phyloP scores from a whole-genome alignment of 2,797 vertebrate genomes.

The Dromococcyx pavoninus region DNA sequence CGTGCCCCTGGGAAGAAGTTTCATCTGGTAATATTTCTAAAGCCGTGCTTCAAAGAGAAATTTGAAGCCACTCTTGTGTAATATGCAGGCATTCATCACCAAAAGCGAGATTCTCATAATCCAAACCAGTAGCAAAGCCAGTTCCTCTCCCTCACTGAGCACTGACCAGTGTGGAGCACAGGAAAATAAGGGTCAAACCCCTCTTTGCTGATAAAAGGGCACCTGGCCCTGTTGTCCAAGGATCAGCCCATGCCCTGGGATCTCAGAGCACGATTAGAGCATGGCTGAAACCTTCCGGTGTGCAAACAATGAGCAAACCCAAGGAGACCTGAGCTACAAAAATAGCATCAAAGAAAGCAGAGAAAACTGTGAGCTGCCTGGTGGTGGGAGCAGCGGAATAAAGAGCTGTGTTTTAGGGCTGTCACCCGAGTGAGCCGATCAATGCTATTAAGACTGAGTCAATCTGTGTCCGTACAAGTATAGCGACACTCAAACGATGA shows the following conservation, averaged over 20 bases:
- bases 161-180: background rate
- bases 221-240: background rate
- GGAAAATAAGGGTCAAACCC: background rate
- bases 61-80: background rate
- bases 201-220: background rate
- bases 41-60: slow-evolving; percentile 8
- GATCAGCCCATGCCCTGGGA: background rate
- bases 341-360: slow-evolving; percentile 1
- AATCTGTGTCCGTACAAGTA: background rate
- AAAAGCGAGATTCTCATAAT: background rate
- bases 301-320: background rate
- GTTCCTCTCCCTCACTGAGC: background rate
- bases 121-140: background rate
- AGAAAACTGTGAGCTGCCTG: background rate
- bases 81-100: background rate
- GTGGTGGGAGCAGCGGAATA: background rate
- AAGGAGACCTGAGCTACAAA: background rate
- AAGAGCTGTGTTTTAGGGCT: background rate
- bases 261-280: background rate
- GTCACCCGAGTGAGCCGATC: background rate
- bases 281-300: background rate
- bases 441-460: background rate
- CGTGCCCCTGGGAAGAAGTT: slow-evolving; percentile 25
- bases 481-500: background rate
- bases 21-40: slow-evolving; percentile 26